Evolutionary conservation across 1,140 invertebrate genomes (phyloP).

Genomic region (Euura saliciscinereae): DNA sequence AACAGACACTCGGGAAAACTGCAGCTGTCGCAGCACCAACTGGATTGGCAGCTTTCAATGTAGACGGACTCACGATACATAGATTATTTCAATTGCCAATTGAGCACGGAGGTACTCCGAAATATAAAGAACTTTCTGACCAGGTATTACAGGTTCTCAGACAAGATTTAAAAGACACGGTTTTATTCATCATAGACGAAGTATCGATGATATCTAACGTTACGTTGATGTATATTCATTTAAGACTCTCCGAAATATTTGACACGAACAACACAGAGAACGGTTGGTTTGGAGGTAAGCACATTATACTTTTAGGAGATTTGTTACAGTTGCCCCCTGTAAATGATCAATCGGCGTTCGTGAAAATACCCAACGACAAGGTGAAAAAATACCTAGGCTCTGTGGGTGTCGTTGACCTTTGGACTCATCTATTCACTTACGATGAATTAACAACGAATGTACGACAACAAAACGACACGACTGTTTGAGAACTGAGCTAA

Average conservation of each 20-base stretch:
- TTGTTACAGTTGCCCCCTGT: constrained; percentile 41
- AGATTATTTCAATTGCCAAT: constrained; percentile 30
- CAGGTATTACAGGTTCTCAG: constrained; percentile 28
- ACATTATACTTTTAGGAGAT: constrained; percentile 35
- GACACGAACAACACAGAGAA: constrained; percentile 26
- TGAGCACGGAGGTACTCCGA: constrained; percentile 26
- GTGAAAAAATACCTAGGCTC: constrained; percentile 31
- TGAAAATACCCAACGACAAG: constrained; percentile 23
- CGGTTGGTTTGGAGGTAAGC: constrained; percentile 31
- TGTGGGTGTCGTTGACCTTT: constrained; percentile 28
- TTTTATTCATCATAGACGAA: constrained; percentile 35
- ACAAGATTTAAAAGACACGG: constrained; percentile 30
- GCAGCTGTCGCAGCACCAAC: constrained; percentile 39
- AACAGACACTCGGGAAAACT: constrained; percentile 27
- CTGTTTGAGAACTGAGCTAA: too few species aligned
- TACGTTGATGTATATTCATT: constrained; percentile 25
- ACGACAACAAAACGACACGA: constrained; percentile 30
- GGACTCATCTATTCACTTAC: constrained; percentile 29
- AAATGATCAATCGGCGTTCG: constrained; percentile 28
- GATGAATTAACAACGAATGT: constrained; percentile 39
- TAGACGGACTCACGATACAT: constrained; percentile 32
- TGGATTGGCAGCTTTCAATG: constrained; percentile 38
- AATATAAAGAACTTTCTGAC: constrained; percentile 30
- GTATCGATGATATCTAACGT: constrained; percentile 42
- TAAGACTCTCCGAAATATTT: constrained; percentile 31